Evolutionary conservation across 2,113 vertebrate genomes (phyloP).

Genomic region (Phalacrocorax carbo): DNA sequence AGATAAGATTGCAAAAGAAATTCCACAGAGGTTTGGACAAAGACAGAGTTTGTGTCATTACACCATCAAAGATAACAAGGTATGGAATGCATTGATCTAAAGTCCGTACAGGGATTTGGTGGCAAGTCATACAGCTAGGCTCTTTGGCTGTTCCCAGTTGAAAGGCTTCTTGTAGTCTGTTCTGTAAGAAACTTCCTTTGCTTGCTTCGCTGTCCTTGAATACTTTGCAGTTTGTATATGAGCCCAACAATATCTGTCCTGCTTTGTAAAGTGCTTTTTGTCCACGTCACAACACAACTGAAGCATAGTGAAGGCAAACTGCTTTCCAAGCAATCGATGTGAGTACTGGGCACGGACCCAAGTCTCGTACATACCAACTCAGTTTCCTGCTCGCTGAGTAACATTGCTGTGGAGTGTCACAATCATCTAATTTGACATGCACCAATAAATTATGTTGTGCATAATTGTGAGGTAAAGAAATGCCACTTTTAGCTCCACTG

Average conservation of each 20-base stretch:
- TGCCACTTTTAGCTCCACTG: neutral
- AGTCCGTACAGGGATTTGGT: neutral
- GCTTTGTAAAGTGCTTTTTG: neutral
- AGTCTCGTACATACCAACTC: neutral
- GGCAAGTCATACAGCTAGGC: neutral
- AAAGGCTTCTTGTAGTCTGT: neutral
- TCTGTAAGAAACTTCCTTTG: neutral
- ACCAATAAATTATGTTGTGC: neutral
- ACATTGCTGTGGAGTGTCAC: neutral
- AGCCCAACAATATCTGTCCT: neutral
- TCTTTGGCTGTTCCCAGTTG: neutral
- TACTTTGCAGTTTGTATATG: neutral
- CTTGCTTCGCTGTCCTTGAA: neutral
- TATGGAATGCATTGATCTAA: slow-evolving; percentile 31
- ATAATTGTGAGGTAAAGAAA: neutral
- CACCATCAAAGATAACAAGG: slow-evolving; percentile 94
- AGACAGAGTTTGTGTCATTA: slow-evolving; percentile 97
- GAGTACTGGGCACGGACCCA: neutral
- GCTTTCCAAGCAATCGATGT: neutral
- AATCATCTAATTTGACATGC: neutral
- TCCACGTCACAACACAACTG: neutral
- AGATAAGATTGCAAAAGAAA: slow-evolving; percentile 86
- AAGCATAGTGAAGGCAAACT: neutral
- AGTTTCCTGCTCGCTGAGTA: neutral
- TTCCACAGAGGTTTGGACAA: slow-evolving; percentile 90